Conservation (phyloP, 2,888 invertebrate species). For the Orthosia gothica region DNA sequence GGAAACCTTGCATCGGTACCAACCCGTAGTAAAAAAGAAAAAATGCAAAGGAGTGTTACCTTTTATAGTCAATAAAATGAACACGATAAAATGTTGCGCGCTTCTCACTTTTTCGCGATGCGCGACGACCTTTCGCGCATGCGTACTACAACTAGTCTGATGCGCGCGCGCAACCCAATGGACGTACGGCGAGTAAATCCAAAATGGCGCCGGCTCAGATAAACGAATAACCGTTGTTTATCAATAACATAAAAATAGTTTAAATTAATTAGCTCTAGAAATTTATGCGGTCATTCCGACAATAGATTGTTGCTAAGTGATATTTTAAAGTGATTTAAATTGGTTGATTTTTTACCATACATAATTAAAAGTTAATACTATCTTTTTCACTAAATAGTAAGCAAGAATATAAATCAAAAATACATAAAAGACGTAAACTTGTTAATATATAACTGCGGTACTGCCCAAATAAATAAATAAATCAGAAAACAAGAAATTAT, state of each 20-base stretch:
- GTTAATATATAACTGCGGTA: neutral
- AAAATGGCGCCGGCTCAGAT: constrained; percentile 54
- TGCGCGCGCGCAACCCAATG: constrained; percentile 72
- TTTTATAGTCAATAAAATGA: neutral
- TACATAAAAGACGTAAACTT: neutral
- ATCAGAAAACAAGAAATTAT: constrained; percentile 10
- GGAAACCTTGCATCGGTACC: no score
- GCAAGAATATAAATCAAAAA: neutral
- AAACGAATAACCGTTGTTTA: constrained; percentile 59
- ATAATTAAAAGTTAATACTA: neutral
- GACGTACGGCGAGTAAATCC: constrained; percentile 49
- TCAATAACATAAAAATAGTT: constrained; percentile 64
- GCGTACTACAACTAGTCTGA: constrained; percentile 70
- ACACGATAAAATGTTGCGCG: constrained; percentile 71
- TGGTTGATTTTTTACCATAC: neutral
- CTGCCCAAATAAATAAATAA: neutral
- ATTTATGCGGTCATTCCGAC: constrained; percentile 4
- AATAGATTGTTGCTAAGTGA: constrained; percentile 45
- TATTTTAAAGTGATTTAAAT: neutral
- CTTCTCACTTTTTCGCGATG: constrained; percentile 69
- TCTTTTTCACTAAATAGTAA: neutral
- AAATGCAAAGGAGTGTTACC: constrained; percentile 56
- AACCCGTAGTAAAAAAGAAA: no score
- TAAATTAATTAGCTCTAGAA: constrained; percentile 29
- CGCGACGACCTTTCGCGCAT: constrained; percentile 67